Percentiles rank a stretch among this genome's conserved stretches.
Evolutionary conservation across 1,140 invertebrate genomes (phyloP).

Genomic region (Zaprionus lachaisei): DNA sequence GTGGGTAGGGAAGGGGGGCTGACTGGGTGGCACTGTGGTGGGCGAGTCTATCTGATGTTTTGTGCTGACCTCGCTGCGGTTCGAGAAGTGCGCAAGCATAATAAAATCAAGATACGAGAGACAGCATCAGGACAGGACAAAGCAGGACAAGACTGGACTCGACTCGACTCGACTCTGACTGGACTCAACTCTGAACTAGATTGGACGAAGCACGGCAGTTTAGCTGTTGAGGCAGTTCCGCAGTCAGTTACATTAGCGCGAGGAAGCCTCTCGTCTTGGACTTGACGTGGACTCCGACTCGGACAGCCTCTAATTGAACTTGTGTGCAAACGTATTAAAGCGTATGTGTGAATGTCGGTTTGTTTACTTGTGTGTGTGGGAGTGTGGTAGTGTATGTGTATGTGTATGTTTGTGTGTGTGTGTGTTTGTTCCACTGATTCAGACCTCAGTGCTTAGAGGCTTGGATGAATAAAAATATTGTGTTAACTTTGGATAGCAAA

Average conservation of each 20-base stretch:
- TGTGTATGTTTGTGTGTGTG: slow-evolving; percentile 9
- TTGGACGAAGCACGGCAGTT: neutral
- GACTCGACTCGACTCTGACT: slow-evolving; percentile 1
- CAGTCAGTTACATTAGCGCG: slow-evolving; percentile 1
- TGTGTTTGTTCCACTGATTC: slow-evolving; percentile 36
- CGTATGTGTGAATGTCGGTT: slow-evolving; percentile 71
- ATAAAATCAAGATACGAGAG: slow-evolving; percentile 77
- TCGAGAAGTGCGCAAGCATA: slow-evolving; percentile 77
- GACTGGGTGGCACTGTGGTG: neutral
- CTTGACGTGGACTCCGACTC: slow-evolving; percentile 10
- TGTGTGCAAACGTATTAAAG: slow-evolving; percentile 76
- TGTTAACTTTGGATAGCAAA: slow-evolving; percentile 72
- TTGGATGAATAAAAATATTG: slow-evolving; percentile 80
- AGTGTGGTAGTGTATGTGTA: slow-evolving; percentile 36
- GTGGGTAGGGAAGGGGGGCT: neutral
- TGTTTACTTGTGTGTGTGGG: slow-evolving; percentile 34
- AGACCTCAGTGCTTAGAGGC: slow-evolving; percentile 55
- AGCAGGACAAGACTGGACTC: neutral
- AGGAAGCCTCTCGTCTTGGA: neutral
- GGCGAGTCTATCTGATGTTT: slow-evolving; percentile 75
- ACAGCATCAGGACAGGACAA: slow-evolving; percentile 21
- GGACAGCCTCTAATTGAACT: slow-evolving; percentile 74
- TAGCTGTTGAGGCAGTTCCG: neutral
- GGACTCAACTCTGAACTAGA: neutral
- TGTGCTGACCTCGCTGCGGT: slow-evolving; percentile 77